phyloP scores from a whole-genome alignment of 1,140 invertebrate species.

The Arion vulgaris region DNA sequence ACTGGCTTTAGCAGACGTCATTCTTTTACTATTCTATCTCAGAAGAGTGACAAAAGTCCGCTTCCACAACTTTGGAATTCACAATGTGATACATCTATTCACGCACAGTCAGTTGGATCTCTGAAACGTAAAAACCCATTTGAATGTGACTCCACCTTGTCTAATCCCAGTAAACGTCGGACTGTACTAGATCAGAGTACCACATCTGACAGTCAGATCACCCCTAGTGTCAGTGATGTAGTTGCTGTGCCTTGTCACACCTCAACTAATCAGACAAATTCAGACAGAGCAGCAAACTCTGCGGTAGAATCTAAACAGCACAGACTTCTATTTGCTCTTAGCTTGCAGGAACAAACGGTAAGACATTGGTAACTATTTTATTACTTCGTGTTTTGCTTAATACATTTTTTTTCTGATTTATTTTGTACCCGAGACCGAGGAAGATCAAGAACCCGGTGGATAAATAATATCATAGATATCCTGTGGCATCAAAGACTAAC shows the following conservation, averaged over 20 bases:
- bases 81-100: too few relatives aligned
- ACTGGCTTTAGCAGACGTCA: neutral
- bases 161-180: neutral
- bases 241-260: neutral
- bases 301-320: neutral
- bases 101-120: too few relatives aligned
- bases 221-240: neutral
- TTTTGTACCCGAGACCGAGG: too few relatives aligned
- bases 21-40: neutral
- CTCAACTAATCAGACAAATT: neutral
- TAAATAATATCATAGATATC: too few relatives aligned
- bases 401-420: neutral
- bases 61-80: too few relatives aligned
- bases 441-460: too few relatives aligned
- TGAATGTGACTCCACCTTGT: neutral
- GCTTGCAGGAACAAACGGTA: neutral
- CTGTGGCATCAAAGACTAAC: too few relatives aligned
- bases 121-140: slow-evolving; percentile 38
- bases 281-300: neutral
- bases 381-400: neutral
- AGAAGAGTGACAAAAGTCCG: neutral
- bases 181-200: neutral
- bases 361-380: neutral
- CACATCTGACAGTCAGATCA: neutral
- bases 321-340: slow-evolving; percentile 14